Base-by-base conservation (phyloP, 1,140 invertebrate species). In the Nebria ingens region DNA sequence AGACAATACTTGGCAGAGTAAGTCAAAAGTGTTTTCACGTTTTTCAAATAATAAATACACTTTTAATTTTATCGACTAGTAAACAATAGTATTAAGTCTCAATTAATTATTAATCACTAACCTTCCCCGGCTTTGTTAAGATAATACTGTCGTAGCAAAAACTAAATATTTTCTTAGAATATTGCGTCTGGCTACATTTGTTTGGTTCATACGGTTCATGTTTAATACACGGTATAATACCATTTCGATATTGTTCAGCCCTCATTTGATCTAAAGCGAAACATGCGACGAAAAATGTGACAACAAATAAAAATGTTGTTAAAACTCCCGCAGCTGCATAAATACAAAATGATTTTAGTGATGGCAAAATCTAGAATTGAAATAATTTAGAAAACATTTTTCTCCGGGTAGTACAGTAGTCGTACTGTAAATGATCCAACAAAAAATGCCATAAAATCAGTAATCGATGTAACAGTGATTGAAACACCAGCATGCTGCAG, bases 381-480 rank as follows among this genome's bases (percentile, higher is more conserved):
- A 54, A n/a, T n/a, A n/a, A 52, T 42, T 23, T 54, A 15, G 12
- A 34, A 34, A 6, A 34, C 25, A 57, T 55, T 51, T 21, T 52
- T 19, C 17, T 12, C 51, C 25, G 17, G 40, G 4, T 45, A 45
- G 17, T 4, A 54, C n/a, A 38, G 3, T 23, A 38, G 2, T 65
- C 61, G 66, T 67, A 80, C 79, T 51, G 84, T 86, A 1, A 82
- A 81, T 51, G 83, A 75, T 42, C 84, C 84, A 38, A 87, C 81
- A 38, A 85, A 67, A 61, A 87, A 87, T 25, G 88, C 88, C 13
- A 89, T 79, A 54, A 91, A 79, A 69, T 92, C 88, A 1, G 88
- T 92, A 45, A 91, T 71, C 2, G 87, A 89, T 9, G 89, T 92
- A 4, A 92, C 82, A 4, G 83, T 87, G 53, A 92, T 89, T 4